A percentile compares a stretch with the other conserved stretches of the same genome.
Evolutionary conservation across 2,113 vertebrate genomes (phyloP).

Genomic region (Brienomyrus brachyistius): DNA sequence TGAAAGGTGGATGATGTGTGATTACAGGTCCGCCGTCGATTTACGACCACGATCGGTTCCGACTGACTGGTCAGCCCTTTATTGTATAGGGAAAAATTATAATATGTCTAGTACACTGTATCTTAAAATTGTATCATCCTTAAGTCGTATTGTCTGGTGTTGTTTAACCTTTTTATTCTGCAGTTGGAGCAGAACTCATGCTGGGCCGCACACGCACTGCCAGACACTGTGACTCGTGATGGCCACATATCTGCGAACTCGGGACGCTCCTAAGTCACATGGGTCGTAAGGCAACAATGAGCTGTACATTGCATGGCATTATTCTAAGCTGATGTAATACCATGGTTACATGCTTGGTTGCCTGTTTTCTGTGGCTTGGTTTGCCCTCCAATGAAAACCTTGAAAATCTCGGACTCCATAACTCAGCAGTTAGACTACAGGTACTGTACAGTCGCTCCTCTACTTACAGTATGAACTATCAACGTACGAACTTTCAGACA

Average conservation of each 20-base stretch:
- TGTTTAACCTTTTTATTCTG: not conserved
- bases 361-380: not conserved
- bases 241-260: not conserved
- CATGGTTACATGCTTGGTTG: not conserved
- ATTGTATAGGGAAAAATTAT: not conserved
- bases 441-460: not conserved
- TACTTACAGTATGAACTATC: too few species aligned
- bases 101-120: not conserved
- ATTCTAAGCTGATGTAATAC: not conserved
- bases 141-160: not conserved
- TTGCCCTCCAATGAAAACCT: not conserved
- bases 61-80: not conserved
- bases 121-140: not conserved
- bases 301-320: not conserved
- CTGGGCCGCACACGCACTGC: not conserved
- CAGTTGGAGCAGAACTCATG: not conserved
- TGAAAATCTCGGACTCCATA: not conserved
- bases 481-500: too few species aligned
- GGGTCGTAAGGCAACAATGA: not conserved
- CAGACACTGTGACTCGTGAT: too few species aligned
- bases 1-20: not conserved
- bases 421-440: not conserved
- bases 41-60: not conserved
- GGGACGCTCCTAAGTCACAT: not conserved
- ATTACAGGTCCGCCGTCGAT: not conserved